A percentile compares a stretch with the other conserved stretches of the same genome.
Evolutionary conservation across 2,797 vertebrate species (phyloP).

Genomic region (Pantherophis alleghaniensis): DNA sequence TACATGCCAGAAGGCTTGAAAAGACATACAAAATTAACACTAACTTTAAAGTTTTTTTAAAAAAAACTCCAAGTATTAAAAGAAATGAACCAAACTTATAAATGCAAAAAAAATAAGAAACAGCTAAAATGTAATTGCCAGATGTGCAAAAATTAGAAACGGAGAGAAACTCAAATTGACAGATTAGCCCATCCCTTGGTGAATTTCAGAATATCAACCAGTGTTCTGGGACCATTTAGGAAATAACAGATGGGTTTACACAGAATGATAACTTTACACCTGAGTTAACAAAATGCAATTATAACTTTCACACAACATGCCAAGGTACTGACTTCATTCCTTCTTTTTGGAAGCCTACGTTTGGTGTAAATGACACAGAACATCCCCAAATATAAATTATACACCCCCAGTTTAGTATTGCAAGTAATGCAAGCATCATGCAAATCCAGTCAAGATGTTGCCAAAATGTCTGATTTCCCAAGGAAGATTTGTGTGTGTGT

Average conservation of each 20-base stretch:
- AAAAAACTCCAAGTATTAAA: neutral
- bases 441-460: neutral
- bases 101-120: neutral
- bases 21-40: neutral
- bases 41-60: neutral
- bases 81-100: neutral
- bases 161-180: neutral
- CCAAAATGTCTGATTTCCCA: neutral
- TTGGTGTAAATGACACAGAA: neutral
- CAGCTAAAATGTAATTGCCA: neutral
- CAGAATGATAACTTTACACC: constrained; percentile 37
- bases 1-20: neutral
- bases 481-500: neutral
- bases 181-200: neutral
- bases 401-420: neutral
- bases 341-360: neutral
- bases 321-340: neutral
- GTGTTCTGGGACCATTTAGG: neutral
- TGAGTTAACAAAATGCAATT: neutral
- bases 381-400: neutral
- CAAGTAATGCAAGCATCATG: neutral
- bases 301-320: neutral
- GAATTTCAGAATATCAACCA: neutral
- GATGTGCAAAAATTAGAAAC: neutral
- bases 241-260: neutral